phyloP scores from a whole-genome alignment of 2,113 vertebrate genomes.

The Lepus americanus region DNA sequence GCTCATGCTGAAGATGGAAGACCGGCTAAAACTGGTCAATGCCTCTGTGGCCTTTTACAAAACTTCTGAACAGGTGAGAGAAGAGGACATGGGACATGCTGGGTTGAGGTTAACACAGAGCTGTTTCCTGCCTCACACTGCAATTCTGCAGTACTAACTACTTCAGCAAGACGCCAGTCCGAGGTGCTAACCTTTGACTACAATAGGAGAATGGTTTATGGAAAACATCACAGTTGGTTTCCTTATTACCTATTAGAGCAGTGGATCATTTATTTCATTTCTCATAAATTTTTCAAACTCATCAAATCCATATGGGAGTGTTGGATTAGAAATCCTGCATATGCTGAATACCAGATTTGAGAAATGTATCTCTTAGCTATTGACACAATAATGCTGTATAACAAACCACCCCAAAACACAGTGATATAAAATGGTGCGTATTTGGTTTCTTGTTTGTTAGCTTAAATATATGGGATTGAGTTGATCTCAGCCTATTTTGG shows the following conservation, averaged over 20 bases:
- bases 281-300: conserved; percentile 45
- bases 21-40: conserved; percentile 98
- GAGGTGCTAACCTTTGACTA: not conserved
- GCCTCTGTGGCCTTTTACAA: conserved; percentile 99
- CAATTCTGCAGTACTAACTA: not conserved
- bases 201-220: not conserved
- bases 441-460: not conserved
- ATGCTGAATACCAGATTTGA: not conserved
- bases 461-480: not conserved
- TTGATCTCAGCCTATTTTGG: not conserved
- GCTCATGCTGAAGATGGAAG: conserved; percentile 99
- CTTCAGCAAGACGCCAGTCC: not conserved
- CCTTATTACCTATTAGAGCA: not conserved
- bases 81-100: not conserved
- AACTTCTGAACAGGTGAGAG: conserved; percentile 97
- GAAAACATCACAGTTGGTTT: not conserved
- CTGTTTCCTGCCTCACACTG: not conserved
- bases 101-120: not conserved
- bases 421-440: not conserved
- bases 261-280: not conserved
- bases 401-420: conserved; percentile 8
- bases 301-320: not conserved
- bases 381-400: not conserved
- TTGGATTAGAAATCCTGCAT: conserved; percentile 4
- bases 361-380: not conserved